These are phyloP conservation scores for Cyclopterus lumpus DNA, from an alignment of 2,797 vertebrate genomes.

Conservation along the genomic window DNA sequence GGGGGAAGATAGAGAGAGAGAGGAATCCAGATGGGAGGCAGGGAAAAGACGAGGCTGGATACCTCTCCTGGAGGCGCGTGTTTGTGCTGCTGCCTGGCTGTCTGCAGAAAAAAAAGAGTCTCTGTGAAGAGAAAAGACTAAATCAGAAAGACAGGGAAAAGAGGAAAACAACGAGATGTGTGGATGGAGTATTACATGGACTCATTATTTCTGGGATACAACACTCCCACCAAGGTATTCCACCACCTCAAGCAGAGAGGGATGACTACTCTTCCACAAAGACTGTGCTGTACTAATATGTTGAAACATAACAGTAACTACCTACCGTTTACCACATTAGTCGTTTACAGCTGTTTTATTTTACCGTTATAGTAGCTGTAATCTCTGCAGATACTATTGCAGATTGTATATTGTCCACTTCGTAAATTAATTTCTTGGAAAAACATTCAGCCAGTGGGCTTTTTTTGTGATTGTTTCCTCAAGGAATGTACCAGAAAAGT, in stretches of 20 bases:
- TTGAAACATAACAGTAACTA: conserved; percentile 49
- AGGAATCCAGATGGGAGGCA: conserved; percentile 27
- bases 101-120: conserved; percentile 17
- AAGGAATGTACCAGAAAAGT: conserved; percentile 14
- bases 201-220: conserved; percentile 61
- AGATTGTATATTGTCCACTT: conserved; percentile 55
- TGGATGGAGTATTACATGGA: conserved; percentile 52
- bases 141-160: conserved; percentile 13
- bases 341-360: conserved; percentile 47
- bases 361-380: conserved; percentile 55
- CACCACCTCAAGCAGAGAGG: conserved; percentile 29
- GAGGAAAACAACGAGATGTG: conserved; percentile 18
- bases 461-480: conserved; percentile 45
- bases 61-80: conserved; percentile 24
- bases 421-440: conserved; percentile 53
- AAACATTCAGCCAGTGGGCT: conserved; percentile 25
- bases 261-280: conserved; percentile 34
- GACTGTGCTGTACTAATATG: conserved; percentile 40
- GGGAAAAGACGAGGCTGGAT: conserved; percentile 9
- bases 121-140: conserved; percentile 11
- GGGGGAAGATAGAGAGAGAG: conserved; percentile 14
- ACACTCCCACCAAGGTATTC: conserved; percentile 50
- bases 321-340: conserved; percentile 53
- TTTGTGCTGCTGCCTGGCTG: conserved; percentile 23
- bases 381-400: conserved; percentile 48